Evolutionary conservation across 1,140 invertebrate species (phyloP), one percentile per base, ranked within the genome.

Genomic region (Nasonia vitripennis): DNA sequence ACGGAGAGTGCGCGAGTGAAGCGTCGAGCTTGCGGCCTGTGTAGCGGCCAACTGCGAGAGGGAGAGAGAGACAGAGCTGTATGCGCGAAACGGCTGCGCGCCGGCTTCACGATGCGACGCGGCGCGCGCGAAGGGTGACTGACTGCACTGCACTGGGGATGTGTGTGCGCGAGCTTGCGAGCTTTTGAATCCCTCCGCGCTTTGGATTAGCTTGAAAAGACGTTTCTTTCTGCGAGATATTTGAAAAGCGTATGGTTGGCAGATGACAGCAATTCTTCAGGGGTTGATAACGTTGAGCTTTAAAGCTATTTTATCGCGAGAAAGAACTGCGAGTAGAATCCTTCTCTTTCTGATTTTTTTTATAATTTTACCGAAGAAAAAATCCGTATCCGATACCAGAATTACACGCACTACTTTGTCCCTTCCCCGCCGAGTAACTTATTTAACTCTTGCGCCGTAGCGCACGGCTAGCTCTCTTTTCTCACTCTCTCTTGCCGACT

Each of bases 1-100:
- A 86, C 78, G 87, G 86, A 86, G 82, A 88, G 82, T 87, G 86
- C 87, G 78, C 68, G 77, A 62, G 67, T n/a, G 79, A 67, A 45
- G 23, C 62, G 27, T 1, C 82, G 78, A 55, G 83, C 55, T 62
- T 86, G 75, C 85, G 73, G 14, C 71, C 11, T 55, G 12, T 84
- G 78, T 74, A 68, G 34, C 87, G 73, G 34, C 27, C 27, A 62
- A 62, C 55, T 9, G 17, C 55, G 55, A n/a, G 55, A 62, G 55
- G 4, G 55, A 62, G 14, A 20, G 14, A 20, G 17, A 62, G 55
- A 62, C 4, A 55, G 51, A 20, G 20, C 68, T 86, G 86, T 83
- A 83, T 83, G 87, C 81, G 75, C 86, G 87, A 41, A 41, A 45
- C 12, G 41, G 17, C 17, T 20, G 45, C 34, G 45, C 62, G 11